Evolutionary conservation across 2,797 vertebrate genomes (phyloP).

Genomic region (Malacoctenus gilli): DNA sequence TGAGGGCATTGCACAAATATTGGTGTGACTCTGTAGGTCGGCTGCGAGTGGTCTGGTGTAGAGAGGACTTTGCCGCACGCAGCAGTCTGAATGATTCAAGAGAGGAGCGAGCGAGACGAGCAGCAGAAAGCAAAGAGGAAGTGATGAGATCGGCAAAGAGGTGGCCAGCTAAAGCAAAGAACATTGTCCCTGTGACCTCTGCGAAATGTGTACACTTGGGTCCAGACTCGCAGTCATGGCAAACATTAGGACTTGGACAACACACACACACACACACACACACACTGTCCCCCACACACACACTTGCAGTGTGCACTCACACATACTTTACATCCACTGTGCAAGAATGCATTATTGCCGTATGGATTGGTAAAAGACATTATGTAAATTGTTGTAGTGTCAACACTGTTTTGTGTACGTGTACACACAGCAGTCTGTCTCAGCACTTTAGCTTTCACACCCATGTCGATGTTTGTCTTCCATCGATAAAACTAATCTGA

Average conservation of each 20-base stretch:
- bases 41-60: no score
- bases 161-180: conserved; percentile 44
- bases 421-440: conserved; percentile 47
- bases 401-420: conserved; percentile 36
- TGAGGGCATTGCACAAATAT: conserved; percentile 4
- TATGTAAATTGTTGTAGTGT: conserved; percentile 57
- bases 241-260: conserved; percentile 45
- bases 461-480: conserved; percentile 38
- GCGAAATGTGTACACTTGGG: conserved; percentile 40
- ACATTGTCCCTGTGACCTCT: conserved; percentile 59
- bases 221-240: conserved; percentile 33
- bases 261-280: conserved; percentile 21
- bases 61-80: background rate
- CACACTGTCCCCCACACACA: no score
- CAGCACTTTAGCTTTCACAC: conserved; percentile 60
- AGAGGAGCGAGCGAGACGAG: background rate
- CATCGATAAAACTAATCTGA: conserved; percentile 51
- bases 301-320: conserved; percentile 25
- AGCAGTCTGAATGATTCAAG: conserved; percentile 14
- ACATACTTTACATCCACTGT: conserved; percentile 24
- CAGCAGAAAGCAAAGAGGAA: conserved; percentile 14
- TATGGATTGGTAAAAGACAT: conserved; percentile 61
- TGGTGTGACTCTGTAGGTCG: conserved; percentile 3
- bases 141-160: conserved; percentile 24
- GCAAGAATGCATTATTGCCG: conserved; percentile 41